Evolutionary conservation across 2,113 vertebrate genomes (phyloP).

Genomic region (Vimba vimba): DNA sequence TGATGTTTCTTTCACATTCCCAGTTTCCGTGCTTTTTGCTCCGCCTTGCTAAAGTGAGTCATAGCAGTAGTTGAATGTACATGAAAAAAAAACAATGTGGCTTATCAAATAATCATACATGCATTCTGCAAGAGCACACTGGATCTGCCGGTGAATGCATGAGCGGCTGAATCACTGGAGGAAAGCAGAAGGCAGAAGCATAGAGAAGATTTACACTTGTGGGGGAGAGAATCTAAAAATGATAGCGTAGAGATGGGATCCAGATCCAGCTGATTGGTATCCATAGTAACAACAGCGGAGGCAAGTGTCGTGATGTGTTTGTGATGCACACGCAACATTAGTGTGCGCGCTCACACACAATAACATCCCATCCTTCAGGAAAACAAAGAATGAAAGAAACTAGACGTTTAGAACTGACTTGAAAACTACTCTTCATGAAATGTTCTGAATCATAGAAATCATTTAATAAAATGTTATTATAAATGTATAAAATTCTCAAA

Average conservation of each 20-base stretch:
- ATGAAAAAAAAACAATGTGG: neutral
- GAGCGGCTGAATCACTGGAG: neutral
- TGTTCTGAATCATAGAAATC: neutral
- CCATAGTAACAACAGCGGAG: conserved; percentile 75
- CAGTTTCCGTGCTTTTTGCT: neutral
- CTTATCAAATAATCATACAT: neutral
- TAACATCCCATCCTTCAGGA: neutral
- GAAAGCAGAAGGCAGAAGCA: neutral
- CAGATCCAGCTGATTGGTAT: conserved; percentile 71
- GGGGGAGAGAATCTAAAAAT: conserved; percentile 62
- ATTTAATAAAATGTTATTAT: neutral
- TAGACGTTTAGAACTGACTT: neutral
- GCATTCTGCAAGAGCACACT: conserved; percentile 3
- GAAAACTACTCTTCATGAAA: neutral
- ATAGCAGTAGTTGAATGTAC: conserved; percentile 3
- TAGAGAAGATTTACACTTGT: conserved; percentile 44
- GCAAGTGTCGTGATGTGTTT: conserved; percentile 44
- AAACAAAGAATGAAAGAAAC: neutral
- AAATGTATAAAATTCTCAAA: too few species aligned
- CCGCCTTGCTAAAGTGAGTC: neutral
- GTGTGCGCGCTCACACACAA: neutral
- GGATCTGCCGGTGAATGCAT: neutral
- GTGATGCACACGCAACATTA: conserved; percentile 14
- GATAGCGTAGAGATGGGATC: conserved; percentile 56
- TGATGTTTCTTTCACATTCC: neutral